Evolutionary conservation across 2,888 invertebrate genomes (phyloP).

Genomic region (Pristionchus japonicus): DNA sequence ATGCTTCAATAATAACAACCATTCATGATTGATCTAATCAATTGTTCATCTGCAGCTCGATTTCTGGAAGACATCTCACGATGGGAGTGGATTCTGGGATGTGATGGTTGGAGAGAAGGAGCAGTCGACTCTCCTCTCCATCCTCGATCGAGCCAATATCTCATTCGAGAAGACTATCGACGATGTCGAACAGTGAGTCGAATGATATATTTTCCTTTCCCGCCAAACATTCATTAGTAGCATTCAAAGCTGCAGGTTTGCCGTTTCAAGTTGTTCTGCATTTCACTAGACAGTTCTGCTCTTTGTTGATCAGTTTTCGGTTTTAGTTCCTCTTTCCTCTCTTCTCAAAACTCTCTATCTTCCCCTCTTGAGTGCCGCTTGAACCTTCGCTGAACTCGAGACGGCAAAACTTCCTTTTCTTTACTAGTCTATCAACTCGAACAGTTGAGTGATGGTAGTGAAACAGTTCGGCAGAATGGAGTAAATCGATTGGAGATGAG

Average conservation of each 20-base stretch:
- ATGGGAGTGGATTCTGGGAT: constrained; percentile 79
- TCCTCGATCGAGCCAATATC: constrained; percentile 56
- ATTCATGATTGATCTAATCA: neutral
- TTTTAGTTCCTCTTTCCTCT: constrained; percentile 1
- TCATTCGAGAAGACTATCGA: constrained; percentile 66
- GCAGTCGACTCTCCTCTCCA: constrained; percentile 51
- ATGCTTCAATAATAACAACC: neutral
- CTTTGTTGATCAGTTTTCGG: neutral
- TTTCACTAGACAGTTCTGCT: neutral
- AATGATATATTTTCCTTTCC: neutral
- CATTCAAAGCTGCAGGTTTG: neutral
- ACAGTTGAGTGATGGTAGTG: neutral
- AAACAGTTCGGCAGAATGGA: neutral
- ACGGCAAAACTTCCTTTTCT: neutral
- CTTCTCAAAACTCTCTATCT: neutral
- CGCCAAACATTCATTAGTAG: neutral
- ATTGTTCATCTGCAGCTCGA: constrained; percentile 76
- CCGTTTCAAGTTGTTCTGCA: neutral
- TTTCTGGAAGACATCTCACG: constrained; percentile 81
- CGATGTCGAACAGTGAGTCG: constrained; percentile 71
- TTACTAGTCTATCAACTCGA: neutral
- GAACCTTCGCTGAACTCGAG: neutral
- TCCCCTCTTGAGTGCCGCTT: neutral
- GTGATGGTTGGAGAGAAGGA: constrained; percentile 83
- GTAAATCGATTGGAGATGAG: constrained; percentile 12